A percentile compares a stretch with the other conserved stretches of the same genome.
These are phyloP conservation scores for Rhamnusium bicolor DNA, from an alignment of 2,888 invertebrate species.

Conservation along the genomic window DNA sequence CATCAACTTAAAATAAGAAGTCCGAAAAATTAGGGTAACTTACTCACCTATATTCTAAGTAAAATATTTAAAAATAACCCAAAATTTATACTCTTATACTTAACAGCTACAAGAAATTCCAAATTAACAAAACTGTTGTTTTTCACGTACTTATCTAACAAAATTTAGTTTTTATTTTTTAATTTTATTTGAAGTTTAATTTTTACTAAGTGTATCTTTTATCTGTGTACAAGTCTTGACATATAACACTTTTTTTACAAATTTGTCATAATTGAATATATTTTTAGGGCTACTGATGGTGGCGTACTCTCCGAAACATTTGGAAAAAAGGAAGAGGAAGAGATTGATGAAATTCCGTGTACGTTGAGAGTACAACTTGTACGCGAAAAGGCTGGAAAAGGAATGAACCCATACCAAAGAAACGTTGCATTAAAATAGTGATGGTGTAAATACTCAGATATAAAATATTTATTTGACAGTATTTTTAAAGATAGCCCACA, in stretches of 20 bases:
- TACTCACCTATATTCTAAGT: not conserved
- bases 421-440: conserved; percentile 55
- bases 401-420: conserved; percentile 60
- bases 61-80: not conserved
- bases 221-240: not conserved
- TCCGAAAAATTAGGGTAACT: too few species aligned
- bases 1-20: too few species aligned
- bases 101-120: too few species aligned
- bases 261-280: not conserved
- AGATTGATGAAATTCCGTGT: conserved; percentile 31
- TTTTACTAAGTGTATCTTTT: too few species aligned
- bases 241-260: not conserved
- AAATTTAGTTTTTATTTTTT: too few species aligned
- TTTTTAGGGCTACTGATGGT: conserved; percentile 20
- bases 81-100: not conserved
- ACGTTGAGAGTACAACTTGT: conserved; percentile 17
- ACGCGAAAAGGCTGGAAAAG: conserved; percentile 41
- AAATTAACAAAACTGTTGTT: too few species aligned
- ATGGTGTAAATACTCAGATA: conserved; percentile 58
- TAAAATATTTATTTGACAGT: conserved; percentile 47
- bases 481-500: conserved; percentile 39
- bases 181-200: too few species aligned
- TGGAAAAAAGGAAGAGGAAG: conserved; percentile 25
- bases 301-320: conserved; percentile 13
- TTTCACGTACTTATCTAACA: too few species aligned